Evolutionary conservation across 2,113 vertebrate genomes (phyloP).

Genomic region (Limanda limanda): DNA sequence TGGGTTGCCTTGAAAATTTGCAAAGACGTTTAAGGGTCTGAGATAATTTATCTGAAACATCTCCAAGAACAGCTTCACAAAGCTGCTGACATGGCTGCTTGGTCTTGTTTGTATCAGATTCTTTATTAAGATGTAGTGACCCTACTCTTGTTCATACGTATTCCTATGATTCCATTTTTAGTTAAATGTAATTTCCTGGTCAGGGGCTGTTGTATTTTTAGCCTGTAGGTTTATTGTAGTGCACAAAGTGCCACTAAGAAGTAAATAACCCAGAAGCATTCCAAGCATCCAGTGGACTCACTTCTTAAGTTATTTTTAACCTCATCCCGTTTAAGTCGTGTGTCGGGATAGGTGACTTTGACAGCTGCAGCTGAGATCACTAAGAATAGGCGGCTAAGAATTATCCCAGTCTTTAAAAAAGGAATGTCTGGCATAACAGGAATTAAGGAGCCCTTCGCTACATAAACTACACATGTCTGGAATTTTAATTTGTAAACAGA

Average conservation of each 20-base stretch:
- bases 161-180: background rate
- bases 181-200: background rate
- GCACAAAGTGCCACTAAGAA: background rate
- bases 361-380: constrained; percentile 48
- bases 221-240: background rate
- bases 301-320: constrained; percentile 33
- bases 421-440: constrained; percentile 21
- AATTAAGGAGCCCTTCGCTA: background rate
- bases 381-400: constrained; percentile 56
- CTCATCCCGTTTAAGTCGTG: constrained; percentile 33
- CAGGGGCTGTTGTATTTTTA: background rate
- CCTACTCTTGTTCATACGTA: background rate
- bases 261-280: background rate
- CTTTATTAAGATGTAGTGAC: background rate
- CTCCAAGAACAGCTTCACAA: no score
- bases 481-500: background rate
- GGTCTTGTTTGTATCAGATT: background rate
- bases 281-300: constrained; percentile 27
- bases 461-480: background rate
- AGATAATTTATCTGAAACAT: no score
- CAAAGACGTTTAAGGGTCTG: no score
- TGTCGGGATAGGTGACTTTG: constrained; percentile 19
- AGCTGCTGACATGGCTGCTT: no score
- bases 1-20: no score
- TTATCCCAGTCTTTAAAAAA: constrained; percentile 42